Evolutionary conservation across 2,113 vertebrate species (phyloP).

Genomic region (Machaerirhynchus nigripectus): DNA sequence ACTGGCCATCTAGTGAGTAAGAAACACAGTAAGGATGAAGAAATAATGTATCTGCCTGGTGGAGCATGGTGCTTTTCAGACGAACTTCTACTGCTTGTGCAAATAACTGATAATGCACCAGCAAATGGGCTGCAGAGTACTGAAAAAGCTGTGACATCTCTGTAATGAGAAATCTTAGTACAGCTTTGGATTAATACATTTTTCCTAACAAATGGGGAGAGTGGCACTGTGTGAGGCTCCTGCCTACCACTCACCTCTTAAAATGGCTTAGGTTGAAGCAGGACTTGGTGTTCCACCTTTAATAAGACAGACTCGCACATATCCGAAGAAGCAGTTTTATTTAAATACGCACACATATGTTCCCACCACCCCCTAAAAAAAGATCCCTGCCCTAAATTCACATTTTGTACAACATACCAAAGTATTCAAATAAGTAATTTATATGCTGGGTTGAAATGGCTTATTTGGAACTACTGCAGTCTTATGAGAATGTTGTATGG

Average conservation of each 20-base stretch:
- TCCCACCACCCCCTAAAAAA: background rate
- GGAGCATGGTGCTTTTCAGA: background rate
- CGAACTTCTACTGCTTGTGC: background rate
- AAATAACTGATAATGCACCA: background rate
- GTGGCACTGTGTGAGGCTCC: background rate
- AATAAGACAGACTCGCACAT: background rate
- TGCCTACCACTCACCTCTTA: background rate
- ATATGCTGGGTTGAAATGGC: background rate
- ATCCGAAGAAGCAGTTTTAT: background rate
- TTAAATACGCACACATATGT: background rate
- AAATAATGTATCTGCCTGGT: background rate
- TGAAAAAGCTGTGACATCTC: background rate
- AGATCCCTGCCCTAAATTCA: background rate
- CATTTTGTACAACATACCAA: constrained; percentile 21
- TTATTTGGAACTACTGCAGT: background rate
- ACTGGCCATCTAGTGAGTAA: background rate
- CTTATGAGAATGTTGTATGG: background rate
- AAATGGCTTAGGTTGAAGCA: background rate
- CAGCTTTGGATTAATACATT: background rate
- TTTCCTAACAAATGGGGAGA: background rate
- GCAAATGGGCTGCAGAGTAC: background rate
- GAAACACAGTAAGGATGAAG: background rate
- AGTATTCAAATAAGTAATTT: constrained; percentile 26
- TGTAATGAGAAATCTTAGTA: background rate
- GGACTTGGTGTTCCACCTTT: background rate